phyloP scores from a whole-genome alignment of 2,113 vertebrate genomes.

The Ascaphus truei region DNA sequence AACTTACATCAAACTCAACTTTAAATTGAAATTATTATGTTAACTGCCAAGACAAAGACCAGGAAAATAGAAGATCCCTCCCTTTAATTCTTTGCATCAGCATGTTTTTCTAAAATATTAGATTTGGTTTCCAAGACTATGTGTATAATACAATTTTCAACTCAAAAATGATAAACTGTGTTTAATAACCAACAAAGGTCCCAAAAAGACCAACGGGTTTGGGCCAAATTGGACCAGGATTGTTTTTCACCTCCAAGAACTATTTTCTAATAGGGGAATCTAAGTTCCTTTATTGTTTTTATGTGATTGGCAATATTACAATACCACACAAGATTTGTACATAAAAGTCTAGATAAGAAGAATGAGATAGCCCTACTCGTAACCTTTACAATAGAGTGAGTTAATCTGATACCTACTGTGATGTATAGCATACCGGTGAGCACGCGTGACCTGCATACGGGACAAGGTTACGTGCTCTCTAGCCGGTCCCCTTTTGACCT shows the following conservation, averaged over 20 bases:
- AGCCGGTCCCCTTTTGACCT: no score
- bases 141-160: not conserved
- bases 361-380: no score
- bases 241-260: not conserved
- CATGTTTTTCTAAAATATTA: not conserved
- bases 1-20: not conserved
- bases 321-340: not conserved
- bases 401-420: no score
- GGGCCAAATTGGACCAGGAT: not conserved
- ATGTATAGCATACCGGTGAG: no score
- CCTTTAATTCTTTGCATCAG: not conserved
- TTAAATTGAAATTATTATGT: not conserved
- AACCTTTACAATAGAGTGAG: no score
- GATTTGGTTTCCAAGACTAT: not conserved
- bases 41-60: slow-evolving; percentile 2
- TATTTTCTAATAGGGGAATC: not conserved
- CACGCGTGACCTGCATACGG: no score
- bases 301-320: not conserved
- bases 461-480: no score
- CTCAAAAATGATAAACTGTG: not conserved
- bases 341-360: no score
- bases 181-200: not conserved
- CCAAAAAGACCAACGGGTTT: not conserved
- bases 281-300: not conserved
- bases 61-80: slow-evolving; percentile 2